phyloP scores from a whole-genome alignment of 2,888 invertebrate species.

The Neocrepidodera transversa region DNA sequence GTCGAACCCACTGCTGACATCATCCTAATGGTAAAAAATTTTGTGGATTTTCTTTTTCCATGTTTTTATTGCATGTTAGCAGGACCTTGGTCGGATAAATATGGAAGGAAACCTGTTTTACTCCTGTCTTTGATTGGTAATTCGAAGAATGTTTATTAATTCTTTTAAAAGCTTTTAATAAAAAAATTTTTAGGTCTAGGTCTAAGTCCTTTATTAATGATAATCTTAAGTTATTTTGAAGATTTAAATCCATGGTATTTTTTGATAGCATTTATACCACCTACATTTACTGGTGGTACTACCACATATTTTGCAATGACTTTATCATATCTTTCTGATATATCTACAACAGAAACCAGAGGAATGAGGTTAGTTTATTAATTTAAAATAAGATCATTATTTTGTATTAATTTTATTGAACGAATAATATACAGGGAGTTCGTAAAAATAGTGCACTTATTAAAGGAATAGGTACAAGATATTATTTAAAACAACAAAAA shows the following conservation, averaged over 20 bases:
- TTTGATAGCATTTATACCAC: slow-evolving; percentile 65
- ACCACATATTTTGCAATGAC: slow-evolving; percentile 67
- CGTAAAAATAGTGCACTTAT: no score
- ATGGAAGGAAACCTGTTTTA: slow-evolving; percentile 77
- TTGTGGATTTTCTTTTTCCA: slow-evolving; percentile 72
- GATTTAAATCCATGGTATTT: slow-evolving; percentile 56
- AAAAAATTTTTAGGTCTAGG: slow-evolving; percentile 25
- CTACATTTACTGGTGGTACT: slow-evolving; percentile 67
- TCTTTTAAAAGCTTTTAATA: slow-evolving; percentile 3
- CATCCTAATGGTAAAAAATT: slow-evolving; percentile 68
- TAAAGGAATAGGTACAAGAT: no score
- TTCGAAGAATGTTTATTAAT: slow-evolving; percentile 24
- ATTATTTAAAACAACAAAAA: no score
- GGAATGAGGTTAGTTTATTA: slow-evolving; percentile 63
- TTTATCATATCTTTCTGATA: slow-evolving; percentile 67
- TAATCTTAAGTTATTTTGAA: slow-evolving; percentile 16
- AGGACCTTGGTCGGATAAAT: slow-evolving; percentile 83
- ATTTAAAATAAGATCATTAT: no score
- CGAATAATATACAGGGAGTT: no score
- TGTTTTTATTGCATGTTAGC: slow-evolving; percentile 74
- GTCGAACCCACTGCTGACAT: slow-evolving; percentile 73
- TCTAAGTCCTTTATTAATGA: slow-evolving; percentile 3
- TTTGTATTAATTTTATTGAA: no score
- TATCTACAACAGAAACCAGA: slow-evolving; percentile 66
- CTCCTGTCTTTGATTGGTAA: slow-evolving; percentile 63